phyloP scores from a whole-genome alignment of 2,797 vertebrate species.

The Pelodytes ibericus region DNA sequence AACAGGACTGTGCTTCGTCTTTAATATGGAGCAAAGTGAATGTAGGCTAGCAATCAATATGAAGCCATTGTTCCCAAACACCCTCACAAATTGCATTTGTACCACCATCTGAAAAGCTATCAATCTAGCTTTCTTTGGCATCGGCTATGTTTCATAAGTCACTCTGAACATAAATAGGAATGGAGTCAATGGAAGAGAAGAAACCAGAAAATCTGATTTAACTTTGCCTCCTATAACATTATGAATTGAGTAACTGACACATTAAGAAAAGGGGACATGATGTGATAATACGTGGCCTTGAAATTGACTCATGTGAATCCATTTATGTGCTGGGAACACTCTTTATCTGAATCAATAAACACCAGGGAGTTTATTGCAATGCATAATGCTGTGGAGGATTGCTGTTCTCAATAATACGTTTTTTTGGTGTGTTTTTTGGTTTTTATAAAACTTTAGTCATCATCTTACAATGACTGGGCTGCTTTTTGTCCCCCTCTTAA shows the following conservation, averaged over 20 bases:
- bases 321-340: slow-evolving; percentile 44
- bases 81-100: slow-evolving; percentile 45
- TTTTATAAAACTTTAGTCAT: slow-evolving; percentile 30
- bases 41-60: slow-evolving; percentile 31
- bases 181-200: slow-evolving; percentile 43
- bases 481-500: background rate
- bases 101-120: slow-evolving; percentile 2
- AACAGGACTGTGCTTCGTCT: slow-evolving; percentile 33
- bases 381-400: slow-evolving; percentile 31
- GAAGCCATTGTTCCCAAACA: slow-evolving; percentile 26
- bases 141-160: slow-evolving; percentile 42
- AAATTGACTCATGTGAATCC: slow-evolving; percentile 50
- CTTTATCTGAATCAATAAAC: slow-evolving; percentile 50
- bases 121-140: slow-evolving; percentile 42
- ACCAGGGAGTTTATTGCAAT: slow-evolving; percentile 40
- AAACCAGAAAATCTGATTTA: slow-evolving; percentile 53
- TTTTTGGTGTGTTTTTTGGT: too few relatives aligned
- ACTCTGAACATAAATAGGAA: slow-evolving; percentile 47
- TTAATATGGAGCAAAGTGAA: slow-evolving; percentile 54
- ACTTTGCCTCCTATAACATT: slow-evolving; percentile 54
- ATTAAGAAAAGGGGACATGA: slow-evolving; percentile 48
- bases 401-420: slow-evolving; percentile 35
- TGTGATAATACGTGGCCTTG: slow-evolving; percentile 53
- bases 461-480: background rate
- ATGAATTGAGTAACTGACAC: slow-evolving; percentile 56